A percentile compares a stretch with the other conserved stretches of the same genome.
These are phyloP conservation scores for Drosophila ustulata DNA, from an alignment of 2,888 invertebrate species.

Conservation along the genomic window DNA sequence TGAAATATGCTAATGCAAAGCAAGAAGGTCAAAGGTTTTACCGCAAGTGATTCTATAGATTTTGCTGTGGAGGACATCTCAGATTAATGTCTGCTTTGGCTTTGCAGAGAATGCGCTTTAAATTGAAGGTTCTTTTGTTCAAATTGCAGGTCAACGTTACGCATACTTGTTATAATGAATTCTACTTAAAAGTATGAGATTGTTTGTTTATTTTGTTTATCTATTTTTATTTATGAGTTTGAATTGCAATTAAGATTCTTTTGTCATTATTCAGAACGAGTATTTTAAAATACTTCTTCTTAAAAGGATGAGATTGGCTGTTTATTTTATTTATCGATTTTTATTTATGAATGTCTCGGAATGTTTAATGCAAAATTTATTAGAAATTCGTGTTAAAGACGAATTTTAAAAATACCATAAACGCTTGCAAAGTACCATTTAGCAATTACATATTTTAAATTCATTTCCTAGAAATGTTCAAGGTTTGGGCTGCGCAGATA, in stretches of 20 bases:
- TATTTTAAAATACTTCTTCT: too few species aligned
- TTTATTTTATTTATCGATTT: too few species aligned
- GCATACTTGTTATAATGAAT: too few species aligned
- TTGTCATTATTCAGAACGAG: too few species aligned
- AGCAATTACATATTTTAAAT: neutral
- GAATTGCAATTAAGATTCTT: too few species aligned
- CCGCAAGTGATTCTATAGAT: neutral
- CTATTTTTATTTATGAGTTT: too few species aligned
- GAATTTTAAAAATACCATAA: neutral
- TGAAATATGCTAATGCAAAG: conserved; percentile 1
- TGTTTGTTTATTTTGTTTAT: too few species aligned
- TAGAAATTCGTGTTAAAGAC: too few species aligned
- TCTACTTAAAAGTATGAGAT: too few species aligned
- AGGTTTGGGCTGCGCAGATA: neutral
- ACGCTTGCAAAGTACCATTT: neutral
- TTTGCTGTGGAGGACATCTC: neutral
- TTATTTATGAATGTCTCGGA: neutral
- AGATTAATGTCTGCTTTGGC: neutral
- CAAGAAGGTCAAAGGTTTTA: neutral
- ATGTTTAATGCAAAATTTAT: neutral
- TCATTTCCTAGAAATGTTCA: neutral
- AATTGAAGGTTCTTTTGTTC: neutral
- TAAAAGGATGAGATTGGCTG: too few species aligned
- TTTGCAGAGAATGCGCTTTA: neutral
- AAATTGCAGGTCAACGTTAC: too few species aligned